Evolutionary conservation across 2,113 vertebrate species (phyloP).

Genomic region (Clarias macrocephalus): DNA sequence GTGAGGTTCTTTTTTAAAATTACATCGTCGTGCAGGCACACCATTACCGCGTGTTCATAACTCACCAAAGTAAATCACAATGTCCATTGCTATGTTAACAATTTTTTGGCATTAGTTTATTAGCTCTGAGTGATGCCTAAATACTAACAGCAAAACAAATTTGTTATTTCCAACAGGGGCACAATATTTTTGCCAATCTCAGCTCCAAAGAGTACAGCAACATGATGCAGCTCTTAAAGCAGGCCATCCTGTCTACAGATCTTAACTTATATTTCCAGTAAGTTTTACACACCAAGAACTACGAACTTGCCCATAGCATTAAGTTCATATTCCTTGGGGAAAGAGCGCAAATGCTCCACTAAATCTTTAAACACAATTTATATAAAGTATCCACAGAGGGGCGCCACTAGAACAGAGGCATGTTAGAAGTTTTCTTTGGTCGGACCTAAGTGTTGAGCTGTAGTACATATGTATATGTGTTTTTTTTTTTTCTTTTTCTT

Average conservation of each 20-base stretch:
- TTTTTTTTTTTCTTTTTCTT: neutral
- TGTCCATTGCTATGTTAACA: neutral
- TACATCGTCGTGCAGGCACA: neutral
- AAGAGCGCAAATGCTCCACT: neutral
- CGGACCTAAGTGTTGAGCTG: neutral
- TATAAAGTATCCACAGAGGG: slow-evolving; percentile 34
- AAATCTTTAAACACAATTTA: neutral
- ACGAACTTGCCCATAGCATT: neutral
- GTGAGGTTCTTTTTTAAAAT: neutral
- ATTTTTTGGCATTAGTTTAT: neutral
- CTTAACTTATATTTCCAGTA: slow-evolving; percentile 80
- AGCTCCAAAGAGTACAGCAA: slow-evolving; percentile 79
- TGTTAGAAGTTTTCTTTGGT: neutral
- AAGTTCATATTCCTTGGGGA: neutral
- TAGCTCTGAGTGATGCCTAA: neutral
- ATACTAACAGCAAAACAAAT: neutral
- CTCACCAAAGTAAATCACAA: neutral
- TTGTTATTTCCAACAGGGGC: slow-evolving; percentile 66
- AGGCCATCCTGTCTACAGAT: slow-evolving; percentile 80
- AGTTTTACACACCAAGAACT: slow-evolving; percentile 49
- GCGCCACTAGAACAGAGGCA: slow-evolving; percentile 42
- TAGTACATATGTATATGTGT: neutral
- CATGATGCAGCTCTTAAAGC: slow-evolving; percentile 81
- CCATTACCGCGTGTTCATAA: neutral
- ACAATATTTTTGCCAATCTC: slow-evolving; percentile 81